Conservation (phyloP, 23 tunicate genomes). For the Ascidia mentula region DNA sequence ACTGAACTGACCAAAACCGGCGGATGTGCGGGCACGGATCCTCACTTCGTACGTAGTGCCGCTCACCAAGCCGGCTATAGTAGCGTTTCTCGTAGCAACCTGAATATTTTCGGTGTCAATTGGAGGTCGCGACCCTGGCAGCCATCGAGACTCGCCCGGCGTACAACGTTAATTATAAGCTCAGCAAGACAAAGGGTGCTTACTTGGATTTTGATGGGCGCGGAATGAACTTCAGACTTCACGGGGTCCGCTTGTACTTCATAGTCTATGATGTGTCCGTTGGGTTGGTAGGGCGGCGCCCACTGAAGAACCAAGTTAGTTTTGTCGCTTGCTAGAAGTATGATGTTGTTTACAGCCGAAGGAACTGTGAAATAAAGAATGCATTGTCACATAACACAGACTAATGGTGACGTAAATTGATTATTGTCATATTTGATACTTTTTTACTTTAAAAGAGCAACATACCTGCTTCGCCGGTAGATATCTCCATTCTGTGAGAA, state of each 20-base stretch:
- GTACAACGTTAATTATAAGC: not conserved
- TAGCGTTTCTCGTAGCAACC: conserved; percentile 38
- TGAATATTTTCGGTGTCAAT: not conserved
- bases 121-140: not conserved
- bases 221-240: not conserved
- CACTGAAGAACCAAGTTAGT: conserved; percentile 37
- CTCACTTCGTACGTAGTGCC: conserved; percentile 34
- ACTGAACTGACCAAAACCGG: conserved; percentile 55
- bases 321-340: not conserved
- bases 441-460: too few species aligned
- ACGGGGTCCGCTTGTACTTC: conserved; percentile 32
- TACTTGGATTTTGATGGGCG: conserved; percentile 10
- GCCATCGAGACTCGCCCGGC: not conserved
- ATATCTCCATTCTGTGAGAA: conserved; percentile 25
- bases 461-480: conserved; percentile 45
- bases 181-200: not conserved
- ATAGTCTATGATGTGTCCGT: conserved; percentile 23
- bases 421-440: not conserved
- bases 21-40: conserved; percentile 50
- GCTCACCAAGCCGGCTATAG: conserved; percentile 32
- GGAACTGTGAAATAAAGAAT: too few species aligned
- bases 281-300: conserved; percentile 10
- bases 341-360: conserved; percentile 15
- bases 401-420: too few species aligned
- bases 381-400: too few species aligned